Conservation (phyloP, 1,140 invertebrate genomes). For the Trigoniulus corallinus region DNA sequence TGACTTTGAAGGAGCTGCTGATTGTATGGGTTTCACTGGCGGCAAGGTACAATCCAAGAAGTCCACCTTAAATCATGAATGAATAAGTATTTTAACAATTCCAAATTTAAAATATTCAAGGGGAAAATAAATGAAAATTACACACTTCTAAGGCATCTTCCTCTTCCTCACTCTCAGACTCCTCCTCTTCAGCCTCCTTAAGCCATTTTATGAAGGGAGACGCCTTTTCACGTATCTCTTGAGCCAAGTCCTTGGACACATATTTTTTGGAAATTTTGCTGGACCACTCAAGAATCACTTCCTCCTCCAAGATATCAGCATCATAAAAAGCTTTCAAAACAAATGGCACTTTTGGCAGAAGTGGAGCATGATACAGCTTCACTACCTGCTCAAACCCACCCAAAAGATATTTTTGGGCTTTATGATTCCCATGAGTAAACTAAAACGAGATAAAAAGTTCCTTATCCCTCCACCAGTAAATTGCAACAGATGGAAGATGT, state of each 20-base stretch:
- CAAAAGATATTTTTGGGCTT: constrained; percentile 87
- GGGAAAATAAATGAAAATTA: not conserved
- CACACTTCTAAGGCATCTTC: constrained; percentile 39
- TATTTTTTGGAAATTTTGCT: constrained; percentile 84
- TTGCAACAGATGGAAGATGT: not conserved
- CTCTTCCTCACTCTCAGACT: constrained; percentile 48
- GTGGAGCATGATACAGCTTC: constrained; percentile 53
- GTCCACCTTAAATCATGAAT: not conserved
- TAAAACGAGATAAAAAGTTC: constrained; percentile 32
- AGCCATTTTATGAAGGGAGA: constrained; percentile 92
- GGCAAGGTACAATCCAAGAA: not conserved
- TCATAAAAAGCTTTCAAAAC: constrained; percentile 92
- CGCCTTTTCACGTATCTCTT: constrained; percentile 82
- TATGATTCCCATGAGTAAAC: constrained; percentile 73
- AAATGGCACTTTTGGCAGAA: constrained; percentile 74
- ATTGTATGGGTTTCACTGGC: not conserved
- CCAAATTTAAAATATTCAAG: too few species aligned
- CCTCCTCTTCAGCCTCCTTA: constrained; percentile 89
- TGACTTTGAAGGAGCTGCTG: not conserved
- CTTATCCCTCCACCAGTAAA: not conserved
- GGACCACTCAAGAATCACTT: constrained; percentile 83
- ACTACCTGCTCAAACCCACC: constrained; percentile 90
- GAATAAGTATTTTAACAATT: too few species aligned
- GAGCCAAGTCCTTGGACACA: constrained; percentile 71
- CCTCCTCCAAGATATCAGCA: constrained; percentile 83